These are phyloP conservation scores for Suncus etruscus DNA, from an alignment of 2,113 vertebrate genomes.

Conservation along the genomic window DNA sequence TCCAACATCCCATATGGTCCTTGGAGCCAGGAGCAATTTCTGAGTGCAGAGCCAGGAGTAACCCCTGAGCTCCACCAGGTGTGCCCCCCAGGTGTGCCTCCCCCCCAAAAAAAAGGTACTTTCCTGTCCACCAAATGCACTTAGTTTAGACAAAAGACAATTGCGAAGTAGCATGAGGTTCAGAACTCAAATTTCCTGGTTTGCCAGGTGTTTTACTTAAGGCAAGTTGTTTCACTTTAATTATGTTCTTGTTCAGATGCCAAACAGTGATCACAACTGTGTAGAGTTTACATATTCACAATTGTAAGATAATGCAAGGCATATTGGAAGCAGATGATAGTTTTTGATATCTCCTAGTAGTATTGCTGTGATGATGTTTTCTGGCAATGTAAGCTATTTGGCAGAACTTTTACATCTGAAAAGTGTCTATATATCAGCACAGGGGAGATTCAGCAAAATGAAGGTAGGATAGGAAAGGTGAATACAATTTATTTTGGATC, in stretches of 20 bases:
- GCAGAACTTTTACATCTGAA: not conserved
- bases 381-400: not conserved
- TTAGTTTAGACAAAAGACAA: not conserved
- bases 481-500: constrained; percentile 19
- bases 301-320: constrained; percentile 19
- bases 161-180: not conserved
- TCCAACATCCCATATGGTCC: no score
- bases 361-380: no score
- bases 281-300: no score
- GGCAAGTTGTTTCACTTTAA: not conserved
- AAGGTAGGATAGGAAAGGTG: not conserved
- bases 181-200: not conserved
- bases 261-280: not conserved
- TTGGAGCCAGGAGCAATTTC: no score
- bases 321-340: not conserved
- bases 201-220: not conserved
- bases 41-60: no score
- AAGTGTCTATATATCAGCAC: not conserved
- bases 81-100: no score
- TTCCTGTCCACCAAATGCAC: no score
- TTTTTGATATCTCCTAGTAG: not conserved
- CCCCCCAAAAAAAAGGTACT: no score
- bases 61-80: no score
- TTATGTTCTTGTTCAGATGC: not conserved
- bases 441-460: not conserved